Percentiles rank a stretch among this genome's conserved stretches.
These are phyloP conservation scores for Synanthedon myopaeformis DNA, from an alignment of 2,888 invertebrate genomes.

Conservation along the genomic window DNA sequence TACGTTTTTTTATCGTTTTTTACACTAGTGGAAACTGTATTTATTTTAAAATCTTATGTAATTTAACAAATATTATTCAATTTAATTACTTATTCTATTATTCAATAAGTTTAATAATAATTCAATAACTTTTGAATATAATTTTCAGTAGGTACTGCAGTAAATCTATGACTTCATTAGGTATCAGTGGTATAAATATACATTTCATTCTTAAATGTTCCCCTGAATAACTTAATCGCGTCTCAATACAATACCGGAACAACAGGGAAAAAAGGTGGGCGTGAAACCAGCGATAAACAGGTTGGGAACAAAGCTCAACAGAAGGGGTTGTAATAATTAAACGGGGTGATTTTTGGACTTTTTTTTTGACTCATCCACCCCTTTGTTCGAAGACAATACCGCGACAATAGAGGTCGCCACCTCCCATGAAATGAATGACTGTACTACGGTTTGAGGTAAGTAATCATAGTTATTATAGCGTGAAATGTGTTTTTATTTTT, in stretches of 20 bases:
- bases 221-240: background rate
- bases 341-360: conserved; percentile 26
- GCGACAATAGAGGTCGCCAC: conserved; percentile 22
- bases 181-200: too few relatives aligned
- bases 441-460: background rate
- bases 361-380: conserved; percentile 17
- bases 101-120: too few relatives aligned
- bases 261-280: background rate
- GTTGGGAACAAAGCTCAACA: background rate
- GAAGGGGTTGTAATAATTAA: conserved; percentile 25
- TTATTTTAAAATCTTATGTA: too few relatives aligned
- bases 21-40: too few relatives aligned
- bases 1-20: too few relatives aligned
- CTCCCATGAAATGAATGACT: conserved; percentile 4
- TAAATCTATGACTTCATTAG: too few relatives aligned
- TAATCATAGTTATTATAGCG: background rate
- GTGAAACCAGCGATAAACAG: background rate
- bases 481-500: background rate
- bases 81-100: too few relatives aligned
- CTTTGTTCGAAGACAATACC: conserved; percentile 22
- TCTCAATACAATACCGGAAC: background rate
- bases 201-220: too few relatives aligned
- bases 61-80: too few relatives aligned
- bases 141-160: too few relatives aligned
- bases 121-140: too few relatives aligned